Evolutionary conservation across 1,140 invertebrate genomes (phyloP).

Genomic region (Trichonephila inaurata): DNA sequence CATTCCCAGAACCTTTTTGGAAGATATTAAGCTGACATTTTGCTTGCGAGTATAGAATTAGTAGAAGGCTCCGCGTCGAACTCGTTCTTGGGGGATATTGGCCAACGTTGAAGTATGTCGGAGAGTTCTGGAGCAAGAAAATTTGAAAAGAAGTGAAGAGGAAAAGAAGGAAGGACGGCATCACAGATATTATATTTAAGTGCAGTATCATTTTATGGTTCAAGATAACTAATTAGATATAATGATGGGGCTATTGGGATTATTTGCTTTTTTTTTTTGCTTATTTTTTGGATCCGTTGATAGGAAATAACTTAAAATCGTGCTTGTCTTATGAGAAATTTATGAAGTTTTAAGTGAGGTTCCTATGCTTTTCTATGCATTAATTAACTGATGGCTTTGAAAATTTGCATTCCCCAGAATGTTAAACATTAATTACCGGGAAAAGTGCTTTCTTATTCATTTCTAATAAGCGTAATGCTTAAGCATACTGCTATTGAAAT

Average conservation of each 20-base stretch:
- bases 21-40: constrained; percentile 35
- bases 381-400: constrained; percentile 15
- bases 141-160: not conserved
- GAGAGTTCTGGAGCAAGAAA: not conserved
- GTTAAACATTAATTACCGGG: not conserved
- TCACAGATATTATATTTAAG: not conserved
- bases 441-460: not conserved
- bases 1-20: constrained; percentile 10
- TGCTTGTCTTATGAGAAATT: not conserved
- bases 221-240: not conserved
- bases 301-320: not conserved
- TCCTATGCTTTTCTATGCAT: not conserved
- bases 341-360: constrained; percentile 3
- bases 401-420: not conserved
- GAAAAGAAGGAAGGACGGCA: not conserved
- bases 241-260: not conserved
- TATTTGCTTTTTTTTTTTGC: not conserved
- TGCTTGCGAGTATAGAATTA: constrained; percentile 1
- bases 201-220: not conserved
- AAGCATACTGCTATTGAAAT: not conserved
- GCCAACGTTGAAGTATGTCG: not conserved
- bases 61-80: not conserved
- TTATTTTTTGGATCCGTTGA: not conserved
- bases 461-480: not conserved
- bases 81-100: not conserved